phyloP scores from a whole-genome alignment of 2,888 invertebrate genomes.

The Smittia sp. region DNA sequence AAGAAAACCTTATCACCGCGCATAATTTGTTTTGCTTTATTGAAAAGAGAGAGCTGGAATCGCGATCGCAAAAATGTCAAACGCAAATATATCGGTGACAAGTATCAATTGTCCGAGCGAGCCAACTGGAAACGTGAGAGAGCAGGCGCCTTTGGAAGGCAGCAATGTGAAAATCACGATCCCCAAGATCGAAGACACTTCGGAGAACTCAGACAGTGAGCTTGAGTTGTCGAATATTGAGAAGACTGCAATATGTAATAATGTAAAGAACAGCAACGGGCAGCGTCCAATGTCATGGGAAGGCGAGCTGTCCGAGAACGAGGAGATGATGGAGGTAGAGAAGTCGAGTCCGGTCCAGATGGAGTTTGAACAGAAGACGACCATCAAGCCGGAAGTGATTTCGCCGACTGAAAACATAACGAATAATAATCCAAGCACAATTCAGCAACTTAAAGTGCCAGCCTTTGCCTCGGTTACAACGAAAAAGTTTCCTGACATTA shows the following conservation, averaged over 20 bases:
- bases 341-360: slow-evolving; percentile 42
- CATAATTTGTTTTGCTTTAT: slow-evolving; percentile 17
- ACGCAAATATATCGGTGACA: slow-evolving; percentile 71
- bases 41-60: background rate
- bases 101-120: slow-evolving; percentile 66
- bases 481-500: slow-evolving; percentile 40
- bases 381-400: slow-evolving; percentile 45
- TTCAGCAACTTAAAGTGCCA: slow-evolving; percentile 36
- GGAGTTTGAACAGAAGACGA: slow-evolving; percentile 46
- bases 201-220: slow-evolving; percentile 52
- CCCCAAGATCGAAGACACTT: slow-evolving; percentile 48
- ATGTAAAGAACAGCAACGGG: slow-evolving; percentile 54
- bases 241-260: slow-evolving; percentile 55
- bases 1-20: background rate
- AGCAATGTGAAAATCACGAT: slow-evolving; percentile 43
- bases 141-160: slow-evolving; percentile 47
- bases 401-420: slow-evolving; percentile 43
- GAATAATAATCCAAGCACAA: slow-evolving; percentile 26
- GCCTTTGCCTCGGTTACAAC: slow-evolving; percentile 20
- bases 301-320: slow-evolving; percentile 86
- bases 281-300: slow-evolving; percentile 92
- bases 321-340: slow-evolving; percentile 58
- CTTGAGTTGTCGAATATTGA: slow-evolving; percentile 53
- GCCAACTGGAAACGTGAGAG: slow-evolving; percentile 54
- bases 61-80: slow-evolving; percentile 5